phyloP scores from a whole-genome alignment of 2,888 invertebrate species.

The Ennomos fuscantarius region DNA sequence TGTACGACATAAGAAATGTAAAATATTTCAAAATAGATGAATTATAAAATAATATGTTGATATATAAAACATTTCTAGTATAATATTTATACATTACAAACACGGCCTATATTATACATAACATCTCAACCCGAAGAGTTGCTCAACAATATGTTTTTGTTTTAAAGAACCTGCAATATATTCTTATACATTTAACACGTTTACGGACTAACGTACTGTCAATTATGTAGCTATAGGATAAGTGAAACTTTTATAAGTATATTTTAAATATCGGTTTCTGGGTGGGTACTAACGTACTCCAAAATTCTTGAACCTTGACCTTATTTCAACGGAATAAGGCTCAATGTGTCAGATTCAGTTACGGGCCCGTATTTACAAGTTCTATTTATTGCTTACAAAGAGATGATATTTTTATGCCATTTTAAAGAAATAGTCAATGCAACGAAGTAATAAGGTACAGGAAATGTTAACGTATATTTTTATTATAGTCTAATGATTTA shows the following conservation, averaged over 20 bases:
- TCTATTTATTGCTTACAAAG: constrained; percentile 40
- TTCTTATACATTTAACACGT: constrained; percentile 7
- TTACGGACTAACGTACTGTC: constrained; percentile 52
- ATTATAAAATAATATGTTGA: background rate
- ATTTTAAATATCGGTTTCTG: constrained; percentile 35
- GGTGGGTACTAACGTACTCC: constrained; percentile 20
- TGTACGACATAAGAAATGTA: constrained; percentile 28
- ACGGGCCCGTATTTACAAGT: constrained; percentile 56
- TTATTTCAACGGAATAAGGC: constrained; percentile 6
- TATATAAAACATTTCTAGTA: background rate
- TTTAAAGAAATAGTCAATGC: constrained; percentile 57
- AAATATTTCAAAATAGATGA: constrained; percentile 15
- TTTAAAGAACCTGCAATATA: constrained; percentile 5
- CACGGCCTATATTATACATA: constrained; percentile 6
- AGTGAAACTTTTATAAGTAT: constrained; percentile 44
- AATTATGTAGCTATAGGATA: constrained; percentile 63
- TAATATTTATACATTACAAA: background rate
- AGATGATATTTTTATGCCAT: constrained; percentile 46
- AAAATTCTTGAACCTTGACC: constrained; percentile 21
- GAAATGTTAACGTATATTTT: constrained; percentile 56
- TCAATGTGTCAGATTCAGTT: constrained; percentile 19
- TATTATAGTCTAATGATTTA: constrained; percentile 60
- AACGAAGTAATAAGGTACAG: constrained; percentile 69
- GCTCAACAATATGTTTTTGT: constrained; percentile 13
- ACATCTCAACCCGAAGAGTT: constrained; percentile 7